These are phyloP conservation scores for Bradypodion pumilum DNA, from an alignment of 2,797 vertebrate species.

Conservation along the genomic window DNA sequence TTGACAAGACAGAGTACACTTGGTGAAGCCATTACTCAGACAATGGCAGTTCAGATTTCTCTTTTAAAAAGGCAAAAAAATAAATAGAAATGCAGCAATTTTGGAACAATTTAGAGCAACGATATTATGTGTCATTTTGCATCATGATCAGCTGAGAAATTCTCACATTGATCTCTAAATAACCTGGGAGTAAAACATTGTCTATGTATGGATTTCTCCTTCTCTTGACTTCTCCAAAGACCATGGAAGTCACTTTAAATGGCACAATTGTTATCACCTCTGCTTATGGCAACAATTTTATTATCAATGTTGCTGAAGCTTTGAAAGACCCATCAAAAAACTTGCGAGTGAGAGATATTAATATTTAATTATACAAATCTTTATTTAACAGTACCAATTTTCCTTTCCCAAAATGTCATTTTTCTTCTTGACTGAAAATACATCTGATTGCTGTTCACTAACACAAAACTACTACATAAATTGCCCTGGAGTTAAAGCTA, in stretches of 20 bases:
- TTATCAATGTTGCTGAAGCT: slow-evolving; percentile 32
- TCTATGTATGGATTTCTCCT: slow-evolving; percentile 53
- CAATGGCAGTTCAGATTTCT: slow-evolving; percentile 54
- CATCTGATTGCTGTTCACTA: slow-evolving; percentile 14
- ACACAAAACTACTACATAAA: too few species aligned
- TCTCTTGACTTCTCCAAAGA: slow-evolving; percentile 31
- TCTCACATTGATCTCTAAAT: slow-evolving; percentile 62
- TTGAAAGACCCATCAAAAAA: slow-evolving; percentile 36
- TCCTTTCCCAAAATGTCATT: slow-evolving; percentile 16
- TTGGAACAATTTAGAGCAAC: slow-evolving; percentile 58
- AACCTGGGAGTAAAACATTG: slow-evolving; percentile 47
- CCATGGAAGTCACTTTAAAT: slow-evolving; percentile 31
- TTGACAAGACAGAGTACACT: slow-evolving; percentile 56
- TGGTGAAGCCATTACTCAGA: slow-evolving; percentile 61
- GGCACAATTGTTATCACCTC: slow-evolving; percentile 27
- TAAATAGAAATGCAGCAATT: slow-evolving; percentile 62
- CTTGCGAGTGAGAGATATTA: slow-evolving; percentile 6
- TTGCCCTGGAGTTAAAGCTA: slow-evolving; percentile 4
- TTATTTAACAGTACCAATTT: slow-evolving; percentile 23
- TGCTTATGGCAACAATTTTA: not conserved
- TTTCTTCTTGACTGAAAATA: not conserved
- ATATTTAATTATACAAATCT: slow-evolving; percentile 36
- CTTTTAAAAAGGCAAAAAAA: not conserved
- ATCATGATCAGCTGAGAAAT: slow-evolving; percentile 56
- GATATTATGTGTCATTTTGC: slow-evolving; percentile 60